Evolutionary conservation across 2,888 invertebrate genomes (phyloP).

Genomic region (Ochlodes sylvanus): DNA sequence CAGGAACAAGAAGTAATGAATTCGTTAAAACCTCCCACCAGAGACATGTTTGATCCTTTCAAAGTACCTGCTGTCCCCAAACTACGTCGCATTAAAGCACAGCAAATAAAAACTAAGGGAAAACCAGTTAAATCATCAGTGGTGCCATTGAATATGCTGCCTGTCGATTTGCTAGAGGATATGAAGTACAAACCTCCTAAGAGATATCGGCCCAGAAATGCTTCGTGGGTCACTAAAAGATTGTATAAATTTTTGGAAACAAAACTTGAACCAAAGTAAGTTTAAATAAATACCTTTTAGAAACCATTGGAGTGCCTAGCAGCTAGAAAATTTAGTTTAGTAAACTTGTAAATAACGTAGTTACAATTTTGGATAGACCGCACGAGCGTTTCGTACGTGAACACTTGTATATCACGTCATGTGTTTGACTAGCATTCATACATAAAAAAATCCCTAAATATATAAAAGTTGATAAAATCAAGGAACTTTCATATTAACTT

Average conservation of each 20-base stretch:
- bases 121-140: conserved; percentile 49
- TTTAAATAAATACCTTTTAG: conserved; percentile 22
- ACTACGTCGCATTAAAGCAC: conserved; percentile 42
- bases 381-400: no score
- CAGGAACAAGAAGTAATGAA: conserved; percentile 63
- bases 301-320: no score
- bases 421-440: no score
- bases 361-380: no score
- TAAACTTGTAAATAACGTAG: no score
- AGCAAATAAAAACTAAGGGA: conserved; percentile 50
- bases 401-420: no score
- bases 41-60: conserved; percentile 50
- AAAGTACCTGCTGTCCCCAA: conserved; percentile 57
- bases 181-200: conserved; percentile 76
- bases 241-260: conserved; percentile 71
- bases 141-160: conserved; percentile 52
- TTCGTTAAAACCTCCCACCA: conserved; percentile 51
- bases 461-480: no score
- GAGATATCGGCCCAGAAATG: conserved; percentile 65
- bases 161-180: conserved; percentile 63
- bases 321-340: no score
- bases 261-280: conserved; percentile 74
- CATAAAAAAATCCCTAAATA: no score
- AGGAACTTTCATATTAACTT: no score
- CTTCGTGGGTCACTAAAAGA: conserved; percentile 72